A percentile compares a stretch with the other conserved stretches of the same genome.
These are phyloP conservation scores for Julus scanicus DNA, from an alignment of 2,888 invertebrate species.

Conservation along the genomic window DNA sequence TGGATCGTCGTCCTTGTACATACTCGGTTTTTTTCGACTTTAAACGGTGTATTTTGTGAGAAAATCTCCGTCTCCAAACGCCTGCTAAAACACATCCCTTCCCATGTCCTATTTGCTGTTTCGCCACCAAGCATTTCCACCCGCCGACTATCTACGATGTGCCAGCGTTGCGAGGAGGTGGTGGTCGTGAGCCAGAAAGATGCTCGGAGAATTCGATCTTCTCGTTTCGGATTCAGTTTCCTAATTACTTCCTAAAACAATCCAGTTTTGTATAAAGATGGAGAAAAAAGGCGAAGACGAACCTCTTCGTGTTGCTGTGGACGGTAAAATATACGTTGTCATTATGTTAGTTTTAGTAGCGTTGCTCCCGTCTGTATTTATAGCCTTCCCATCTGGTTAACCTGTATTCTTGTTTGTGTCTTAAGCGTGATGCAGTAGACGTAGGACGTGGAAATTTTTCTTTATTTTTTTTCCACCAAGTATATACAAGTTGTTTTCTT, in stretches of 20 bases:
- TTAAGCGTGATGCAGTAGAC: not conserved
- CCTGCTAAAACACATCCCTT: too few species aligned
- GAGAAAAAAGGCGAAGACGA: conserved; percentile 11
- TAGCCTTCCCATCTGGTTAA: not conserved
- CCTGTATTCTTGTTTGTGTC: not conserved
- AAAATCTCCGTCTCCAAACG: not conserved
- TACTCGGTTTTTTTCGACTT: not conserved
- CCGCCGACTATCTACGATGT: not conserved
- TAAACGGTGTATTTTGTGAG: not conserved
- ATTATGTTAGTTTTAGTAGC: not conserved
- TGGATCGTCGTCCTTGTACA: conserved; percentile 3
- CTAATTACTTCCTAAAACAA: not conserved
- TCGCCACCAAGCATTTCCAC: not conserved
- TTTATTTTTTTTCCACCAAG: not conserved
- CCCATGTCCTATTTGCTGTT: not conserved
- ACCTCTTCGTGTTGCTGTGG: not conserved
- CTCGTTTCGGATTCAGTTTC: not conserved
- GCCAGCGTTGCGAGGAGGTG: not conserved
- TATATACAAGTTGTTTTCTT: too few species aligned
- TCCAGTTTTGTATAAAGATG: not conserved
- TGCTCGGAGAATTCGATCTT: not conserved
- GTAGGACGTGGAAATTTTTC: not conserved
- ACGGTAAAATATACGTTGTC: not conserved
- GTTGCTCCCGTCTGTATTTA: conserved; percentile 11
- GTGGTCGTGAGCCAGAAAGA: conserved; percentile 2